A percentile compares a stretch with the other conserved stretches of the same genome.
These are phyloP conservation scores for Cephus cinctus DNA, from an alignment of 1,140 invertebrate species.

Conservation along the genomic window DNA sequence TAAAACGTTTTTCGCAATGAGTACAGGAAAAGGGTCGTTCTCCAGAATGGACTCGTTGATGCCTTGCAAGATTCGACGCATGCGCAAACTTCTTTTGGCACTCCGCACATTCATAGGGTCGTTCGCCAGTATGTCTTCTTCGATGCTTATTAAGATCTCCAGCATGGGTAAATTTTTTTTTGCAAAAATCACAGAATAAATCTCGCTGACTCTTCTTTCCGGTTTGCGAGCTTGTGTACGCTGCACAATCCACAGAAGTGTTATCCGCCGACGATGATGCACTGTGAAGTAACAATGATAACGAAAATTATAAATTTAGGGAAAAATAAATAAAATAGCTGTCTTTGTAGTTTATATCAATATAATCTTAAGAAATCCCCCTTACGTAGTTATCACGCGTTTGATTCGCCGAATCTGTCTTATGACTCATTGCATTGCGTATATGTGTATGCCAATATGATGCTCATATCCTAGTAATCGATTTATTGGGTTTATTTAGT, in stretches of 20 bases:
- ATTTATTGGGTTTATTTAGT: too few relatives aligned
- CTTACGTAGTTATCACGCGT: neutral
- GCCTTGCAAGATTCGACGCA: constrained; percentile 20
- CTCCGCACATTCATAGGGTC: constrained; percentile 17
- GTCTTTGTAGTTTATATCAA: neutral
- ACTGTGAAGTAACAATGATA: neutral
- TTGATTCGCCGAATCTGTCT: neutral
- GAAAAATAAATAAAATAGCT: neutral
- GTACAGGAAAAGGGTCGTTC: constrained; percentile 20
- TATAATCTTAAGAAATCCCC: neutral
- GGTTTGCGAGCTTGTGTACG: neutral
- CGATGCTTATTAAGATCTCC: constrained; percentile 23
- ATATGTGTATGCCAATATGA: too few relatives aligned
- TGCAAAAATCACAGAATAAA: constrained; percentile 17
- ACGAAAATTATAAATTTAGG: neutral
- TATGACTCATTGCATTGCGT: neutral
- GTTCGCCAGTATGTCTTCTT: constrained; percentile 23
- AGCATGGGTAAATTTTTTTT: constrained; percentile 18
- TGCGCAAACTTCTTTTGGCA: constrained; percentile 19
- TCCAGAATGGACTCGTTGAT: constrained; percentile 23
- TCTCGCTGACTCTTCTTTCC: neutral
- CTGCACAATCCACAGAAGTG: neutral
- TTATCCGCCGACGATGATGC: neutral
- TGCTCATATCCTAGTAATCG: too few relatives aligned
- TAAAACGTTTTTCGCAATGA: constrained; percentile 15